phyloP scores from a whole-genome alignment of 2,113 vertebrate genomes.

The Stomatorhinus ivindoensis region DNA sequence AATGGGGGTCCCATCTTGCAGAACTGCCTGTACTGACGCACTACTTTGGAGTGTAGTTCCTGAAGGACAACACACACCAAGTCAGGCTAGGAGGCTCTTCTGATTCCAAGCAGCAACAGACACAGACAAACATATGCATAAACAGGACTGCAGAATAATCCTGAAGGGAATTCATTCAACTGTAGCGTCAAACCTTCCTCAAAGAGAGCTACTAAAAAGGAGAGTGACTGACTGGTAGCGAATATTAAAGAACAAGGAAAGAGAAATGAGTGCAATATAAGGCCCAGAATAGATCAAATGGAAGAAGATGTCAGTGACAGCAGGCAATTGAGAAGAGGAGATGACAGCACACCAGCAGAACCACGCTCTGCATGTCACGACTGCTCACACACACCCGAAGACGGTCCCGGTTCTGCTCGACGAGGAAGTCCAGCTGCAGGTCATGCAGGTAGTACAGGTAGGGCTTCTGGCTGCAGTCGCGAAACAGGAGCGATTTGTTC shows the following conservation, averaged over 20 bases:
- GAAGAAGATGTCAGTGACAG: background rate
- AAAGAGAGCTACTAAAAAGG: background rate
- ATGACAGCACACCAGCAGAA: background rate
- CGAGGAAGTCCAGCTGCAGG: conserved; percentile 90
- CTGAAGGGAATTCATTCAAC: background rate
- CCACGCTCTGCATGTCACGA: background rate
- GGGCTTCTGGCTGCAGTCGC: conserved; percentile 78
- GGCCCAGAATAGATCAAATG: background rate
- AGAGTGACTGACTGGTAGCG: background rate
- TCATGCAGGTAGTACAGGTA: conserved; percentile 91
- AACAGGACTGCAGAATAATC: background rate
- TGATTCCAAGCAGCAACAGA: background rate
- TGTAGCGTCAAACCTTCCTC: background rate
- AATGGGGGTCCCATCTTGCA: conserved; percentile 56
- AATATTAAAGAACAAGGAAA: background rate
- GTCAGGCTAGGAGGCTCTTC: background rate
- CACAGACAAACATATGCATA: background rate
- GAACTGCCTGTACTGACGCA: conserved; percentile 74
- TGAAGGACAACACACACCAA: conserved; percentile 39
- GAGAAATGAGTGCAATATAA: background rate
- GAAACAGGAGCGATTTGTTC: conserved; percentile 87
- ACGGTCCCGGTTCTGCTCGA: conserved; percentile 76
- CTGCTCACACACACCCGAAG: conserved; percentile 61
- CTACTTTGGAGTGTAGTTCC: conserved; percentile 82
- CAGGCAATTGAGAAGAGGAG: background rate